Percentiles rank a stretch among this genome's conserved stretches.
phyloP scores from a whole-genome alignment of 2,888 invertebrate genomes.

The Cephus pygmeus region DNA sequence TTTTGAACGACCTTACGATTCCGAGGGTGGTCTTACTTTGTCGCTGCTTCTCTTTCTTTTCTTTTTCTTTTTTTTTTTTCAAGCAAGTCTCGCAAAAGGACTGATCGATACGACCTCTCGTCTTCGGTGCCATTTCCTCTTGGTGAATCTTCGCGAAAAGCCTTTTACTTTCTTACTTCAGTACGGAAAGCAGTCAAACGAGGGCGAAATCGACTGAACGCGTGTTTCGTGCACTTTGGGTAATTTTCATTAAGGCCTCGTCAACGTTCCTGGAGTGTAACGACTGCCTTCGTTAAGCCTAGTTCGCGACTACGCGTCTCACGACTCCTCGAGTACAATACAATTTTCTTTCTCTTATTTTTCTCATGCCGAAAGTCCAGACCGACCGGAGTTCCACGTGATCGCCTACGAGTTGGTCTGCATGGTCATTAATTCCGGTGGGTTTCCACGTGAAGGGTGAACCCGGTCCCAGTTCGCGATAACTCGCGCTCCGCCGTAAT shows the following conservation, averaged over 20 bases:
- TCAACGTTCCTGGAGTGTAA: too few relatives aligned
- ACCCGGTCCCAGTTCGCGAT: not conserved
- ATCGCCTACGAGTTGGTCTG: slow-evolving; percentile 11
- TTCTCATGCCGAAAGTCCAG: not conserved
- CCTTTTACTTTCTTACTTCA: not conserved
- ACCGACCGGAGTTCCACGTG: not conserved
- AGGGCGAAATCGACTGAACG: too few relatives aligned
- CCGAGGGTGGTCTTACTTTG: not conserved
- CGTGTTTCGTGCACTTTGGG: too few relatives aligned
- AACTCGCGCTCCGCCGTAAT: not conserved
- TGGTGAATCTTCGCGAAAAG: not conserved
- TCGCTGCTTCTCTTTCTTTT: not conserved
- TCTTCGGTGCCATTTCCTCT: not conserved
- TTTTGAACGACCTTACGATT: not conserved
- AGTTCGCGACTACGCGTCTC: too few relatives aligned
- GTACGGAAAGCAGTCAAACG: too few relatives aligned
- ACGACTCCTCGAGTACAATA: too few relatives aligned
- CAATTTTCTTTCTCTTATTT: too few relatives aligned
- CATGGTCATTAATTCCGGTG: too few relatives aligned
- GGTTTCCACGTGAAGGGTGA: too few relatives aligned
- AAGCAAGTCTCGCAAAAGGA: not conserved
- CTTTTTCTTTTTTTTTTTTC: not conserved
- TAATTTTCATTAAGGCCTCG: too few relatives aligned
- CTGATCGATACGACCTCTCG: not conserved
- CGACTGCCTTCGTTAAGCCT: slow-evolving; percentile 4